Conservation (phyloP, 2,888 invertebrate species). For the Conchocele bisecta region DNA sequence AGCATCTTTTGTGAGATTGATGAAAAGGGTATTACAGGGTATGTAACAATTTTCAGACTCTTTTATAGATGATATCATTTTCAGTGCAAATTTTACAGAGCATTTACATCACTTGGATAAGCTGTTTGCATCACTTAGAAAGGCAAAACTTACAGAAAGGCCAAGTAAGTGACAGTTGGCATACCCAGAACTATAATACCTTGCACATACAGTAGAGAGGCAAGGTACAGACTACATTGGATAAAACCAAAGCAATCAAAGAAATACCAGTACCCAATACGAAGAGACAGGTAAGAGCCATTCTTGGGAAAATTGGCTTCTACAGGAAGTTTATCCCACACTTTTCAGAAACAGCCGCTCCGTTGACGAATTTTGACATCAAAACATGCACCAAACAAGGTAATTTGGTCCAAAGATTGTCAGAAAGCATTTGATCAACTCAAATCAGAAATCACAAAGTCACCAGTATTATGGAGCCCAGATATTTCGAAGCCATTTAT, state of each 20-base stretch:
- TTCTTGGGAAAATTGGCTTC: conserved; percentile 41
- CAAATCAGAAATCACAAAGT: no score
- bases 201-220: conserved; percentile 1
- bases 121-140: background rate
- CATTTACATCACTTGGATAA: background rate
- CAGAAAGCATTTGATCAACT: no score
- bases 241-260: conserved; percentile 22
- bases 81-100: background rate
- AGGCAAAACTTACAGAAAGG: background rate
- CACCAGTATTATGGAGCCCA: conserved; percentile 51
- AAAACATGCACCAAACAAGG: conserved; percentile 22
- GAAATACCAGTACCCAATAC: conserved; percentile 10
- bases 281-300: conserved; percentile 29
- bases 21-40: background rate
- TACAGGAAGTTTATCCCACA: conserved; percentile 46
- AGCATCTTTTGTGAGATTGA: conserved; percentile 2
- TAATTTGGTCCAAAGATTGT: no score
- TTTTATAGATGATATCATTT: conserved; percentile 5
- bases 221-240: background rate
- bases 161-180: background rate
- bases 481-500: conserved; percentile 51
- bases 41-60: background rate
- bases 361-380: conserved; percentile 35
- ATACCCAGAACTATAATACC: background rate
- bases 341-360: conserved; percentile 32